These are phyloP conservation scores for Ricordea florida DNA, from an alignment of 92 coral and sea anemone genomes.

Conservation along the genomic window DNA sequence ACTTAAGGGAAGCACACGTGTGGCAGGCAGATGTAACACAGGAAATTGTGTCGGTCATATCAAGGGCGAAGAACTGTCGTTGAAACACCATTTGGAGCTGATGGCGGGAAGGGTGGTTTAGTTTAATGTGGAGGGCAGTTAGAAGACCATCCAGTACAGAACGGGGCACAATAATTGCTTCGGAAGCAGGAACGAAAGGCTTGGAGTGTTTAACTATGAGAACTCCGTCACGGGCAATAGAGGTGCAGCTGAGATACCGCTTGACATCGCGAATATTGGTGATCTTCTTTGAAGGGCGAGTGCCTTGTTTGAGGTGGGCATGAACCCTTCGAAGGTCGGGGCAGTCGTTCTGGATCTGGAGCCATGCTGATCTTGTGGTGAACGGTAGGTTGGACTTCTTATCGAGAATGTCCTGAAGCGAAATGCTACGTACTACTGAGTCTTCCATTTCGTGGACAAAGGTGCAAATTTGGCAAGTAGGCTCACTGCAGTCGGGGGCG, in stretches of 20 bases:
- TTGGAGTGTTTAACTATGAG: slow-evolving; percentile 34
- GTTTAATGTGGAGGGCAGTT: slow-evolving; percentile 30
- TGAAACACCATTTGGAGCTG: slow-evolving; percentile 6
- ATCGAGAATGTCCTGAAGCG: slow-evolving; percentile 42
- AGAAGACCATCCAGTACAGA: slow-evolving; percentile 33
- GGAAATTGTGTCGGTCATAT: slow-evolving; percentile 29
- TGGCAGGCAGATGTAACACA: slow-evolving; percentile 23
- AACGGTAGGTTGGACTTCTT: not conserved
- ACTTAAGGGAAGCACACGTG: slow-evolving; percentile 32
- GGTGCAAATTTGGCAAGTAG: slow-evolving; percentile 50
- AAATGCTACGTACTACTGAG: slow-evolving; percentile 45
- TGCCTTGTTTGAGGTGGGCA: slow-evolving; percentile 52
- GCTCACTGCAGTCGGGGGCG: slow-evolving; percentile 56
- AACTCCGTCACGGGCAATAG: slow-evolving; percentile 49
- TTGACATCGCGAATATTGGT: slow-evolving; percentile 27
- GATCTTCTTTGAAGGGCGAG: slow-evolving; percentile 35
- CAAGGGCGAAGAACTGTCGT: slow-evolving; percentile 31
- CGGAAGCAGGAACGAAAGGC: slow-evolving; percentile 18
- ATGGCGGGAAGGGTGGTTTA: slow-evolving; percentile 30
- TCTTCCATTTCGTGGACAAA: slow-evolving; percentile 37
- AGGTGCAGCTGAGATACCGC: slow-evolving; percentile 14
- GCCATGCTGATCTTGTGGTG: slow-evolving; percentile 48
- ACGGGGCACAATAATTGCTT: slow-evolving; percentile 12
- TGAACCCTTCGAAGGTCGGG: slow-evolving; percentile 45
- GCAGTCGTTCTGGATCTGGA: slow-evolving; percentile 43